phyloP scores from a whole-genome alignment of 2,888 invertebrate species.

The Agonopterix subpropinquella region DNA sequence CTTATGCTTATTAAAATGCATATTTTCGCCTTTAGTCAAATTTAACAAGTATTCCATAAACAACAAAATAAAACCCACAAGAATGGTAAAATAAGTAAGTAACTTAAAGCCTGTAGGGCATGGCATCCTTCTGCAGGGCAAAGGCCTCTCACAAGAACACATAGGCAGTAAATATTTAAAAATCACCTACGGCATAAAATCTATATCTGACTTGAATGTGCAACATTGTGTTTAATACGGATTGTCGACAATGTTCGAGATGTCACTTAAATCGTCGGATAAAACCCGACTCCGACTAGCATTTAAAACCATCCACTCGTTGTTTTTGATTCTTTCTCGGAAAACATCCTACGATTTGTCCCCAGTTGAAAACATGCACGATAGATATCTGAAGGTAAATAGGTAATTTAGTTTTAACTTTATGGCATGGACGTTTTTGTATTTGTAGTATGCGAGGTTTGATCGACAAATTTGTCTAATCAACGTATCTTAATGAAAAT shows the following conservation, averaged over 20 bases:
- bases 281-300: conserved; percentile 26
- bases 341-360: neutral
- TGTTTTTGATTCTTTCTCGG: conserved; percentile 1
- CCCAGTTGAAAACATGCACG: neutral
- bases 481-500: no score
- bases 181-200: conserved; percentile 38
- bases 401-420: conserved; percentile 1
- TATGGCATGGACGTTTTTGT: neutral
- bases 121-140: no score
- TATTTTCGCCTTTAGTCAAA: no score
- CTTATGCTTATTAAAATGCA: no score
- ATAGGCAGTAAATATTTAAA: conserved; percentile 25
- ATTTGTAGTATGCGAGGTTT: neutral
- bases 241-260: conserved; percentile 29
- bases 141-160: no score
- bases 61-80: no score
- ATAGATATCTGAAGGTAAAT: conserved; percentile 1
- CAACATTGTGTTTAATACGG: conserved; percentile 30
- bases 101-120: no score
- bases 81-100: no score
- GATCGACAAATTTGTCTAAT: no score
- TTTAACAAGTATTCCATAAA: no score
- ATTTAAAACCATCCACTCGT: conserved; percentile 7
- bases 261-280: conserved; percentile 56
- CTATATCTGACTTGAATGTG: conserved; percentile 20